Conservation (phyloP, 2,113 vertebrate species). For the Girardinichthys multiradiatus region DNA sequence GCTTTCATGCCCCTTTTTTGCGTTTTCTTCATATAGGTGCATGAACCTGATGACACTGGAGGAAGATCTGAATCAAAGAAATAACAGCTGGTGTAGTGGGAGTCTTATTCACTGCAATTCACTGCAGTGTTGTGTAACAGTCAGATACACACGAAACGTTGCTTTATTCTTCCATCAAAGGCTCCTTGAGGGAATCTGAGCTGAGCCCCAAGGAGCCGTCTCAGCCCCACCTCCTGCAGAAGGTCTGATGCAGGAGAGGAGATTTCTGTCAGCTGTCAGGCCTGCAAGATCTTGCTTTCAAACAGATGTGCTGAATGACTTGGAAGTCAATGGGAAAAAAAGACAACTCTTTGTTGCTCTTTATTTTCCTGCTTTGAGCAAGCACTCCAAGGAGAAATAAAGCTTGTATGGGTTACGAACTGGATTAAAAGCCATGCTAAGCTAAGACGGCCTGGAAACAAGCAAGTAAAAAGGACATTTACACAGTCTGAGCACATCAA, state of each 20-base stretch:
- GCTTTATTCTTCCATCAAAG: conserved; percentile 35
- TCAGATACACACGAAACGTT: conserved; percentile 29
- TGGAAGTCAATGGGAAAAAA: conserved; percentile 13
- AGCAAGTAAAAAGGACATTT: background rate
- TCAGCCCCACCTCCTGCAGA: conserved; percentile 23
- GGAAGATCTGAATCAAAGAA: conserved; percentile 28
- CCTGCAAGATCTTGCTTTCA: conserved; percentile 11
- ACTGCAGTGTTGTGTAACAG: conserved; percentile 23
- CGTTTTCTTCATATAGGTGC: conserved; percentile 22
- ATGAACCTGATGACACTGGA: conserved; percentile 14
- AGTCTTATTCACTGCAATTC: conserved; percentile 38
- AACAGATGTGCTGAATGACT: conserved; percentile 14
- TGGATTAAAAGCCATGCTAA: background rate
- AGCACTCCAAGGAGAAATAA: background rate
- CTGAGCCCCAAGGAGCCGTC: conserved; percentile 50
- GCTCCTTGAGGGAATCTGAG: conserved; percentile 36
- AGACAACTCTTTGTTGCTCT: conserved; percentile 7
- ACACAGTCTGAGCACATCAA: too few species aligned
- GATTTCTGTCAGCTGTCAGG: conserved; percentile 31
- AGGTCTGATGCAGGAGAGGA: conserved; percentile 44
- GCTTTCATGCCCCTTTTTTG: conserved; percentile 8
- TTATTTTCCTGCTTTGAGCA: conserved; percentile 5
- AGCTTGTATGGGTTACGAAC: background rate
- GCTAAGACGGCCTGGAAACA: background rate
- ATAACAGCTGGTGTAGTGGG: background rate